A percentile compares a stretch with the other conserved stretches of the same genome.
Conservation (phyloP, 2,113 vertebrate species). For the Calidris pygmaea region DNA sequence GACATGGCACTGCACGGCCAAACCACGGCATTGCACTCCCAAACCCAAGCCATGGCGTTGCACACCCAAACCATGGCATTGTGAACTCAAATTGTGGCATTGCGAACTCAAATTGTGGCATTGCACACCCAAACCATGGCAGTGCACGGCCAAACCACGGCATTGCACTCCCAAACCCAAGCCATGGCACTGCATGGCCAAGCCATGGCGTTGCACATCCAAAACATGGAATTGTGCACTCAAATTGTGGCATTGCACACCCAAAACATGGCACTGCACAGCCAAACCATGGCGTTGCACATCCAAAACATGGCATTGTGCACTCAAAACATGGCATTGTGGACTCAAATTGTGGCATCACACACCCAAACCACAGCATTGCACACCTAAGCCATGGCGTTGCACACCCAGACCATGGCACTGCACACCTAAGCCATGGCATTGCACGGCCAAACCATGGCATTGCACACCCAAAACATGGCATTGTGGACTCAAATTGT, state of each 20-base stretch:
- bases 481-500: neutral
- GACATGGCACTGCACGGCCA: neutral
- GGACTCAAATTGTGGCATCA: neutral
- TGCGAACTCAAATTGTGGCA: no score
- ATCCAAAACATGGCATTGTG: no score
- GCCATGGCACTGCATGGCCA: no score
- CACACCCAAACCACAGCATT: no score
- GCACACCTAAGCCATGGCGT: no score
- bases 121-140: rapidly evolving
- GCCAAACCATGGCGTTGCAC: rapidly evolving
- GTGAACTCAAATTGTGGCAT: rapidly evolving
- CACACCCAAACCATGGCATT: no score
- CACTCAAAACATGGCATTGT: neutral
- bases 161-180: no score
- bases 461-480: neutral
- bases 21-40: neutral
- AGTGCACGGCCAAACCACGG: rapidly evolving
- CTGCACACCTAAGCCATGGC: neutral
- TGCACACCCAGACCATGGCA: neutral
- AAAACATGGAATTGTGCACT: rapidly evolving
- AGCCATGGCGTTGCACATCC: rapidly evolving
- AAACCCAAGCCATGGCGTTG: no score
- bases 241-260: rapidly evolving
- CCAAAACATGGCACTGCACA: rapidly evolving
- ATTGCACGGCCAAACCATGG: no score